These are phyloP conservation scores for Cheiracanthium punctorium DNA, from an alignment of 2,888 invertebrate genomes.

Conservation along the genomic window DNA sequence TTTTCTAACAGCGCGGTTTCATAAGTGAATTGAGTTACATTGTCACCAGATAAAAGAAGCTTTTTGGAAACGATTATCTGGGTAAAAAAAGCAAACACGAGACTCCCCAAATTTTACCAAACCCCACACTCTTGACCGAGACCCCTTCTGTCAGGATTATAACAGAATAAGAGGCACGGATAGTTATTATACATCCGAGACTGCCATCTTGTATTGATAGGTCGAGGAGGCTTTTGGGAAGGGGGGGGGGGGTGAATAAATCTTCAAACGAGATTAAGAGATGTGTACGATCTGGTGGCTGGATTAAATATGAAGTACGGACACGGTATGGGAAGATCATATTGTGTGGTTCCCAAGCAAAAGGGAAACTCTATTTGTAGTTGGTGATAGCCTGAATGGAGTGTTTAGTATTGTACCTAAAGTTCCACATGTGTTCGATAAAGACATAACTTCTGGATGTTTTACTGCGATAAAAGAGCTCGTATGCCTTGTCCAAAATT, in stretches of 20 bases:
- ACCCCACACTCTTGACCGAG: conserved; percentile 53
- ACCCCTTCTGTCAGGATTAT: conserved; percentile 33
- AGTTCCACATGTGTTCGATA: too few species aligned
- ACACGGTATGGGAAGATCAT: conserved; percentile 66
- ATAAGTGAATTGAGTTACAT: neutral
- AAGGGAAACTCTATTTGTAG: neutral
- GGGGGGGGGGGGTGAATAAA: too few species aligned
- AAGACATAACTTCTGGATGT: too few species aligned
- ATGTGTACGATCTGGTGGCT: conserved; percentile 27
- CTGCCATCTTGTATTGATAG: neutral
- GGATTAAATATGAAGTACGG: conserved; percentile 60
- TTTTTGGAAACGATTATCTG: conserved; percentile 65
- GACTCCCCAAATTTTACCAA: conserved; percentile 29
- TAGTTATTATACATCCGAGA: conserved; percentile 54
- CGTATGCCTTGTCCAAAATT: too few species aligned
- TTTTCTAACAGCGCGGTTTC: neutral
- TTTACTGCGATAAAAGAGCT: too few species aligned
- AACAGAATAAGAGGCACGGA: conserved; percentile 3
- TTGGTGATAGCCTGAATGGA: neutral
- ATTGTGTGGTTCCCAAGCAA: conserved; percentile 45
- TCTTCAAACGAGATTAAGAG: conserved; percentile 62
- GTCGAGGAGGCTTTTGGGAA: conserved; percentile 29
- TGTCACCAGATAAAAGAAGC: conserved; percentile 41
- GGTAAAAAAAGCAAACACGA: conserved; percentile 63
- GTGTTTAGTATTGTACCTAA: too few species aligned